Evolutionary conservation across 1,140 invertebrate species (phyloP).

Genomic region (Drosophila bipectinata): DNA sequence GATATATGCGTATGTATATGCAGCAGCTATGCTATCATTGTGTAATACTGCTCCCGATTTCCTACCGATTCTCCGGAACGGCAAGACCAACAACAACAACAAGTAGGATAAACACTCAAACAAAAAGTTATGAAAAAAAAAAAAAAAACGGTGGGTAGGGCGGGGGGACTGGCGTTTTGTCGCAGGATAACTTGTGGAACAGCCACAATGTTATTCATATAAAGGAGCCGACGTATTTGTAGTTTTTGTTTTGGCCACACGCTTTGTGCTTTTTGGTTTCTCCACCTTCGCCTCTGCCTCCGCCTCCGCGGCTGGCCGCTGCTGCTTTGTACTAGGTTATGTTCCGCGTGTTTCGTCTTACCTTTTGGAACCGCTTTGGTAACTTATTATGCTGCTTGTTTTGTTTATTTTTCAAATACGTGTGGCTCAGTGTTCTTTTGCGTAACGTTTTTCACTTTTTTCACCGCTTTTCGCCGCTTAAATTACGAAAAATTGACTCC

Average conservation of each 20-base stretch:
- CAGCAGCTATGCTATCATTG: slow-evolving; percentile 32
- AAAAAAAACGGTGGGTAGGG: slow-evolving; percentile 22
- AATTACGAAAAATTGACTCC: slow-evolving; percentile 33
- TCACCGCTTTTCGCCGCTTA: slow-evolving; percentile 17
- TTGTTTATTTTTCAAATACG: slow-evolving; percentile 4
- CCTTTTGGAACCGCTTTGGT: slow-evolving; percentile 60
- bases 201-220: slow-evolving; percentile 39
- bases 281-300: background rate
- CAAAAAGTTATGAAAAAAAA: slow-evolving; percentile 32
- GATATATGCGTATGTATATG: slow-evolving; percentile 7
- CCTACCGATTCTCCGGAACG: slow-evolving; percentile 12
- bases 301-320: slow-evolving; percentile 33
- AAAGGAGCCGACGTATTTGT: slow-evolving; percentile 29
- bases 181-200: slow-evolving; percentile 14
- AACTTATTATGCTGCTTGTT: slow-evolving; percentile 45
- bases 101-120: slow-evolving; percentile 23
- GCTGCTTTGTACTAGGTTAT: slow-evolving; percentile 77
- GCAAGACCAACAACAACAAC: slow-evolving; percentile 5
- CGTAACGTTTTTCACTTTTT: slow-evolving; percentile 50
- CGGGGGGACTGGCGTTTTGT: background rate
- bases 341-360: slow-evolving; percentile 72
- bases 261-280: slow-evolving; percentile 3
- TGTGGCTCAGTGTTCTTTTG: slow-evolving; percentile 19
- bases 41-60: slow-evolving; percentile 38
- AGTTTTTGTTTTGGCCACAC: slow-evolving; percentile 34